Conservation (phyloP, 2,797 vertebrate species). For the Myotis pilosus region DNA sequence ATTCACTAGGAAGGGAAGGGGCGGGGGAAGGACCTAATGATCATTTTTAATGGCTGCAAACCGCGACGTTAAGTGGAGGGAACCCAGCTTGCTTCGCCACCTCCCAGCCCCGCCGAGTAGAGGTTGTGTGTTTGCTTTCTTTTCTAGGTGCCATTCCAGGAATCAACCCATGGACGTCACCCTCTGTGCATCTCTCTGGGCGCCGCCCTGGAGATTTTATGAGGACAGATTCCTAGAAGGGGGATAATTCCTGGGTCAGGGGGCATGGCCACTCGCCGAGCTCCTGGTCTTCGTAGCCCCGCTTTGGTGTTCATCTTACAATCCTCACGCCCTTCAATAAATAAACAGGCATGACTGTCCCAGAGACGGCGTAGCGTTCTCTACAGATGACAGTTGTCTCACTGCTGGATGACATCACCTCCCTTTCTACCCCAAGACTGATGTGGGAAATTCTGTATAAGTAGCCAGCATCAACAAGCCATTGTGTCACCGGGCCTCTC, state of each 20-base stretch:
- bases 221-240: slow-evolving; percentile 23
- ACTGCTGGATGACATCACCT: slow-evolving; percentile 62
- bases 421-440: slow-evolving; percentile 50
- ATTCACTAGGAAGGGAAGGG: background rate
- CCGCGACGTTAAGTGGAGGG: background rate
- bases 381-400: slow-evolving; percentile 46
- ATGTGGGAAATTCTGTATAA: slow-evolving; percentile 73
- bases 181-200: background rate
- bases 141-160: background rate
- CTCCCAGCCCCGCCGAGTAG: background rate
- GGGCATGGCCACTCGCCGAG: background rate
- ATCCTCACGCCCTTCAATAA: background rate
- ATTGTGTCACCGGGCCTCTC: slow-evolving; percentile 28
- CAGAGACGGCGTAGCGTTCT: background rate
- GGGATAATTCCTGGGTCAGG: background rate
- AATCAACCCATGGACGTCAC: background rate
- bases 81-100: background rate
- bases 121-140: background rate
- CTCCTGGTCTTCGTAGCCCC: background rate
- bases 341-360: background rate
- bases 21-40: background rate
- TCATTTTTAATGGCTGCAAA: background rate
- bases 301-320: background rate
- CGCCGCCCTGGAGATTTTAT: background rate
- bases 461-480: slow-evolving; percentile 51